Percentiles rank a stretch among this genome's conserved stretches.
These are phyloP conservation scores for Epinephelus cyanopodus DNA, from an alignment of 2,113 vertebrate genomes.

Conservation along the genomic window DNA sequence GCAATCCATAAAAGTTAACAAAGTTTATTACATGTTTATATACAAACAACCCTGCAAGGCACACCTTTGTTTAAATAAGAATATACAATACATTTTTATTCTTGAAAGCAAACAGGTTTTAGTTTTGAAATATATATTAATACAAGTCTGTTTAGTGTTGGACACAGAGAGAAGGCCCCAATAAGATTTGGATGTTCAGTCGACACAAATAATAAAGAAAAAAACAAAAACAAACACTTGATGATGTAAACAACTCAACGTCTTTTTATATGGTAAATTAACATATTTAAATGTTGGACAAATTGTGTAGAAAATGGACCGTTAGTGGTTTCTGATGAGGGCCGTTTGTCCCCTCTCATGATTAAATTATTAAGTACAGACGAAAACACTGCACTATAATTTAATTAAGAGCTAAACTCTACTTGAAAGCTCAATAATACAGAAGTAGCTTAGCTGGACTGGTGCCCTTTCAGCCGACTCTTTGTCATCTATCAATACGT, in stretches of 20 bases:
- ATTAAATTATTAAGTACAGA: constrained; percentile 13
- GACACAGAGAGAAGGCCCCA: constrained; percentile 70
- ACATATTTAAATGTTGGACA: constrained; percentile 23
- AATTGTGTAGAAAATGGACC: constrained; percentile 19
- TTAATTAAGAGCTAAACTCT: constrained; percentile 15
- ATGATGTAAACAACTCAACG: constrained; percentile 56
- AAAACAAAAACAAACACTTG: constrained; percentile 33
- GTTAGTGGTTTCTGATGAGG: constrained; percentile 5
- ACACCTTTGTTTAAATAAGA: constrained; percentile 88
- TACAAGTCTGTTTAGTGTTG: constrained; percentile 73
- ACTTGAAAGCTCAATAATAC: neutral
- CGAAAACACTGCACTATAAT: neutral
- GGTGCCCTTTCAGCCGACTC: neutral
- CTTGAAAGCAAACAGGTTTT: constrained; percentile 75
- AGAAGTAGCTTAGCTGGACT: constrained; percentile 1
- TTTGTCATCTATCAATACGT: constrained; percentile 20
- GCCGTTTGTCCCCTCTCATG: neutral
- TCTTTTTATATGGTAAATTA: constrained; percentile 16
- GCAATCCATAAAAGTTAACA: constrained; percentile 80
- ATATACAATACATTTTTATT: constrained; percentile 82
- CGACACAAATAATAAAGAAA: constrained; percentile 39
- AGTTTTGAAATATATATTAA: constrained; percentile 83
- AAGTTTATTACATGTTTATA: constrained; percentile 88
- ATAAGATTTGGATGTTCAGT: constrained; percentile 41
- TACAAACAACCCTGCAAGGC: constrained; percentile 89